These are phyloP conservation scores for Pholis gunnellus DNA, from an alignment of 2,113 vertebrate genomes.

Conservation along the genomic window DNA sequence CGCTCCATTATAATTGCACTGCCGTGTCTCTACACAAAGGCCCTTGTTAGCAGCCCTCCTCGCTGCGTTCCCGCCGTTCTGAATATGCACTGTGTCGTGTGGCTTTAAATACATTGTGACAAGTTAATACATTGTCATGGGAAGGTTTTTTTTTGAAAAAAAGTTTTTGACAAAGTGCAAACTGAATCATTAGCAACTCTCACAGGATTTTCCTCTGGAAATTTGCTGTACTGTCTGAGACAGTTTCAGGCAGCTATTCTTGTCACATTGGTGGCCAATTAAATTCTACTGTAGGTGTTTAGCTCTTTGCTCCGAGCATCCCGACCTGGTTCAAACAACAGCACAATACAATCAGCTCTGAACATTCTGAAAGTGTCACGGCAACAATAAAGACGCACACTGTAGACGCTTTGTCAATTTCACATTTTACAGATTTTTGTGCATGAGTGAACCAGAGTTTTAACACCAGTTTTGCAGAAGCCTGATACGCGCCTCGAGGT, in stretches of 20 bases:
- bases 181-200: conserved; percentile 69
- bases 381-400: not conserved
- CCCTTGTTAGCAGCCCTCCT: conserved; percentile 41
- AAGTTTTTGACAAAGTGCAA: conserved; percentile 57
- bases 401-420: not conserved
- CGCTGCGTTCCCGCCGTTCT: not conserved
- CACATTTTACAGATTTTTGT: not conserved
- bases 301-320: conserved; percentile 35
- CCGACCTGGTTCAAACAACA: conserved; percentile 10
- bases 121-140: conserved; percentile 43
- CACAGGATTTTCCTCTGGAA: conserved; percentile 39
- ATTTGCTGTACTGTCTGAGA: conserved; percentile 34
- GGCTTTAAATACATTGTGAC: conserved; percentile 52
- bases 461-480: not conserved
- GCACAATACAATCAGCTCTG: conserved; percentile 7
- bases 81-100: not conserved
- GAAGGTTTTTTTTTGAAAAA: conserved; percentile 36
- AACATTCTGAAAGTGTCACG: not conserved
- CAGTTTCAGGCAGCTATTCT: conserved; percentile 62
- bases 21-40: conserved; percentile 21
- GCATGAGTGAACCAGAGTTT: not conserved
- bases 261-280: conserved; percentile 68
- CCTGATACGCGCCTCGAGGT: not conserved
- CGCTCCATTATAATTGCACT: conserved; percentile 38
- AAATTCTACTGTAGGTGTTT: conserved; percentile 57